Percentiles rank a stretch among this genome's conserved stretches.
phyloP scores from a whole-genome alignment of 2,797 vertebrate genomes.

The Centroberyx gerrardi region DNA sequence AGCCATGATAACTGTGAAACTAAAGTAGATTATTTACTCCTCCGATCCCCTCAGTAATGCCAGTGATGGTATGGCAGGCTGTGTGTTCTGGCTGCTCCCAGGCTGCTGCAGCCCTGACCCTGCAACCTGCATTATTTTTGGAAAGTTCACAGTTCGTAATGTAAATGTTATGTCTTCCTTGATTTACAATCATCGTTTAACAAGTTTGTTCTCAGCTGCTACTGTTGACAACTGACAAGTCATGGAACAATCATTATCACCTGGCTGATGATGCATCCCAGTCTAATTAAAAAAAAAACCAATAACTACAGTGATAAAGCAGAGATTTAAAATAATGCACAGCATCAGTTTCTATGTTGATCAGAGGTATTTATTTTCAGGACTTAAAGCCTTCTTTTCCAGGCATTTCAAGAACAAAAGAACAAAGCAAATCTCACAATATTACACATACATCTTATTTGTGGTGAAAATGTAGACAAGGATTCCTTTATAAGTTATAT shows the following conservation, averaged over 20 bases:
- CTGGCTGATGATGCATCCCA: background rate
- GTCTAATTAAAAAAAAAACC: background rate
- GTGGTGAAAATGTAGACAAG: conserved; percentile 1
- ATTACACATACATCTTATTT: background rate
- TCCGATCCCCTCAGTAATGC: background rate
- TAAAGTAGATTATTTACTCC: background rate
- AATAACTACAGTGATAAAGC: background rate
- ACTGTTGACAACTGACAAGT: conserved; percentile 1
- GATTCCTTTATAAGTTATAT: background rate
- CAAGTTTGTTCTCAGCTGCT: conserved; percentile 33
- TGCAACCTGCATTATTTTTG: conserved; percentile 37
- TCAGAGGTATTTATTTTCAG: conserved; percentile 56
- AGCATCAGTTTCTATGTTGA: conserved; percentile 20
- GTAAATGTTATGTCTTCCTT: conserved; percentile 10
- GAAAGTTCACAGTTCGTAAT: conserved; percentile 17
- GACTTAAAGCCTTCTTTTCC: background rate
- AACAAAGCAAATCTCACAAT: background rate
- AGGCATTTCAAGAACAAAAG: background rate
- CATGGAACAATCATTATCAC: background rate
- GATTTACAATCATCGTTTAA: conserved; percentile 47
- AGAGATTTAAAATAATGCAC: conserved; percentile 23
- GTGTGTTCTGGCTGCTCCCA: background rate
- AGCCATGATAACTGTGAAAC: too few relatives aligned
- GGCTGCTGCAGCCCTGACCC: conserved; percentile 20
- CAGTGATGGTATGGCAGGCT: conserved; percentile 10